These are phyloP conservation scores for Drosophila orena DNA, from an alignment of 1,140 invertebrate genomes.

Conservation along the genomic window DNA sequence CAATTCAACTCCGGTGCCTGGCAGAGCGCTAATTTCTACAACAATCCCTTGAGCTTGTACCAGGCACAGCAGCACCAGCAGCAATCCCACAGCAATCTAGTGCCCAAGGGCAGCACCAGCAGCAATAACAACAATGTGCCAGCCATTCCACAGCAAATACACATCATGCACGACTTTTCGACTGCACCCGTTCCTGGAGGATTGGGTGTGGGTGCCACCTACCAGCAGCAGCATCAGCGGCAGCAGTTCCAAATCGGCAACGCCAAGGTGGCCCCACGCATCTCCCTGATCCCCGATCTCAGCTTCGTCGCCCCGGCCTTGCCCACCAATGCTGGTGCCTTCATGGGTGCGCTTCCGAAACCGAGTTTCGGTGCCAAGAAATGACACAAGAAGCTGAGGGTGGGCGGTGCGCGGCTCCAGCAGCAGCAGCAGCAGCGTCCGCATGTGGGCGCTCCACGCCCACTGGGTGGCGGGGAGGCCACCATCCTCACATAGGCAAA, in stretches of 20 bases:
- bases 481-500: conserved; percentile 59
- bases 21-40: conserved; percentile 83
- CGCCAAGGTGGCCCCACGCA: conserved; percentile 83
- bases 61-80: conserved; percentile 59
- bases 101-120: conserved; percentile 43
- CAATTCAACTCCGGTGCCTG: conserved; percentile 82
- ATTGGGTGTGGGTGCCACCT: conserved; percentile 51
- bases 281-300: conserved; percentile 85
- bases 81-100: conserved; percentile 63
- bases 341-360: conserved; percentile 74
- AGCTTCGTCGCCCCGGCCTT: conserved; percentile 85
- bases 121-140: conserved; percentile 59
- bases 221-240: conserved; percentile 65
- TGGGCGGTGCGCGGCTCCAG: conserved; percentile 29
- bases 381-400: conserved; percentile 66
- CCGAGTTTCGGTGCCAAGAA: conserved; percentile 77
- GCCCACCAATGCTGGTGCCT: conserved; percentile 73
- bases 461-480: conserved; percentile 44
- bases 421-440: conserved; percentile 44
- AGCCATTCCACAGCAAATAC: conserved; percentile 68
- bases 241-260: conserved; percentile 75
- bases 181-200: conserved; percentile 56
- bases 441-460: conserved; percentile 23
- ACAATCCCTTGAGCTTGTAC: conserved; percentile 79
- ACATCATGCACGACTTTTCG: conserved; percentile 82